These are phyloP conservation scores for Stenodema calcarata DNA, from an alignment of 2,888 invertebrate species.

Conservation along the genomic window DNA sequence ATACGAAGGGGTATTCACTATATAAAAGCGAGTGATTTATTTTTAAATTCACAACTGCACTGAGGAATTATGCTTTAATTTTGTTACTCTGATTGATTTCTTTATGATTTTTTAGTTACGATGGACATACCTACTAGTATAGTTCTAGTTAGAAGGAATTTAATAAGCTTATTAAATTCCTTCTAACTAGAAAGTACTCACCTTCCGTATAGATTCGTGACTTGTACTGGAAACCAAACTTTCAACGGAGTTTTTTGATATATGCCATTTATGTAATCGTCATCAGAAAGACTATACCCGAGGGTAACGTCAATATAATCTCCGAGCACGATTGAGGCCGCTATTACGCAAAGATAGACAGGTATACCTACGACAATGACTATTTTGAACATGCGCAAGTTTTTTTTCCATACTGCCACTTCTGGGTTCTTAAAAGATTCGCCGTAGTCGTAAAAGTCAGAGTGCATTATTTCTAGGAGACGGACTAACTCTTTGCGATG, in stretches of 20 bases:
- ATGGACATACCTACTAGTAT: too few relatives aligned
- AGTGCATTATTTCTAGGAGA: neutral
- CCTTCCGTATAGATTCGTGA: neutral
- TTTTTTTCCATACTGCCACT: neutral
- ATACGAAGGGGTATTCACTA: too few relatives aligned
- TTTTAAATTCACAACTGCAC: too few relatives aligned
- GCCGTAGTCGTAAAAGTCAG: slow-evolving; percentile 23
- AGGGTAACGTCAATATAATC: neutral
- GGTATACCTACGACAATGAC: neutral
- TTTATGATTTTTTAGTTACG: too few relatives aligned
- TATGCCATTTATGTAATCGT: neutral
- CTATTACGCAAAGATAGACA: neutral
- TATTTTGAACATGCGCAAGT: neutral
- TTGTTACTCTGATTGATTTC: too few relatives aligned
- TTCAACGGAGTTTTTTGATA: slow-evolving; percentile 14
- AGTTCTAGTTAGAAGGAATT: neutral
- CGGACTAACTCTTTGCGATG: neutral
- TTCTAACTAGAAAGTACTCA: neutral
- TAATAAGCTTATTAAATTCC: too few relatives aligned
- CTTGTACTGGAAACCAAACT: neutral
- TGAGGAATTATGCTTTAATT: too few relatives aligned
- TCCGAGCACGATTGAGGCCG: neutral
- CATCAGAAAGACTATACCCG: neutral
- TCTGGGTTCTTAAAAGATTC: neutral
- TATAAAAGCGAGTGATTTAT: too few relatives aligned